A percentile compares a stretch with the other conserved stretches of the same genome.
Conservation (phyloP, 2,888 invertebrate genomes). For the Heliconius ethilla region DNA sequence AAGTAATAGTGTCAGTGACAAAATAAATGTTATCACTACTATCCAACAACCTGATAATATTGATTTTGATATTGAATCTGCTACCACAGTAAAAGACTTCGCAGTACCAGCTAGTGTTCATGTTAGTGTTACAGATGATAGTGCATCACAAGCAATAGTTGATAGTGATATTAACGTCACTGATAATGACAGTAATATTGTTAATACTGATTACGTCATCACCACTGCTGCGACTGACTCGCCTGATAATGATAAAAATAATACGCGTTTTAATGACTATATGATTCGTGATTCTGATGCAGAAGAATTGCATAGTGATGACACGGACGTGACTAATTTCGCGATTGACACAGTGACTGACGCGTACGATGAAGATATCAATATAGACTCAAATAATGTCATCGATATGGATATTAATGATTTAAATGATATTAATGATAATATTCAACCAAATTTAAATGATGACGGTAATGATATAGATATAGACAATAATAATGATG, state of each 20-base stretch:
- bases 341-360: not conserved
- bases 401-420: constrained; percentile 15
- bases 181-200: constrained; percentile 3
- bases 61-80: not conserved
- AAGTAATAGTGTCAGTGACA: not conserved
- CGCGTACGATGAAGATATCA: not conserved
- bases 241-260: constrained; percentile 6
- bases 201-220: constrained; percentile 23
- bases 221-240: constrained; percentile 3
- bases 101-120: not conserved
- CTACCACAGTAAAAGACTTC: not conserved
- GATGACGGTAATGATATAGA: not conserved
- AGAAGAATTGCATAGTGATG: not conserved
- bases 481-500: not conserved
- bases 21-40: not conserved
- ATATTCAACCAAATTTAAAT: not conserved
- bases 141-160: not conserved
- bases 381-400: not conserved
- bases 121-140: not conserved
- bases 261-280: not conserved
- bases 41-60: not conserved
- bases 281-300: not conserved
- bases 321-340: not conserved
- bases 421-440: constrained; percentile 13
- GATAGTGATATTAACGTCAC: constrained; percentile 8